A percentile compares a stretch with the other conserved stretches of the same genome.
phyloP scores from a whole-genome alignment of 2,888 invertebrate species.

The Boloria euphrosyne region DNA sequence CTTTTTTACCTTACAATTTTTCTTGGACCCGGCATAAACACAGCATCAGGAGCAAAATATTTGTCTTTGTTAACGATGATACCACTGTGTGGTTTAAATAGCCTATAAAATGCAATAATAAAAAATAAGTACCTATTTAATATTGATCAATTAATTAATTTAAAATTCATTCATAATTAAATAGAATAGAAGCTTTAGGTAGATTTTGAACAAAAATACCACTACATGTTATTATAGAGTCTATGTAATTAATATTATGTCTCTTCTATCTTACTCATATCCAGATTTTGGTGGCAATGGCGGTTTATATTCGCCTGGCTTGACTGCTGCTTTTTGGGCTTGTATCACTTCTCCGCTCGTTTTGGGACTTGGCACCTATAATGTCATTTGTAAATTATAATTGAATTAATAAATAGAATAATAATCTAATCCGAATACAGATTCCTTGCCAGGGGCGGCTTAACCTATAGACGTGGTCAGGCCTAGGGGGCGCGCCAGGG shows the following conservation, averaged over 20 bases:
- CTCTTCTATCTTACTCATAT: conserved; percentile 54
- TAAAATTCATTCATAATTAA: neutral
- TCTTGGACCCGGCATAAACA: conserved; percentile 56
- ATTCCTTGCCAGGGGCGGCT: too few relatives aligned
- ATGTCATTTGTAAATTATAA: neutral
- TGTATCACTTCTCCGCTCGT: conserved; percentile 65
- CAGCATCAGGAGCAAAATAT: conserved; percentile 61
- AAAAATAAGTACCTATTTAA: neutral
- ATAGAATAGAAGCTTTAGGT: neutral
- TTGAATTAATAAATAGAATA: too few relatives aligned
- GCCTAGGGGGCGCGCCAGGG: too few relatives aligned
- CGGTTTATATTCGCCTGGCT: conserved; percentile 55
- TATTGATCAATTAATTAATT: neutral
- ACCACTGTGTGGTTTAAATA: conserved; percentile 71
- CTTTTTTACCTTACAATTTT: conserved; percentile 45
- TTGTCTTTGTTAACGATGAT: conserved; percentile 64
- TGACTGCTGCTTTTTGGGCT: conserved; percentile 59
- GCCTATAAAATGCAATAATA: conserved; percentile 51
- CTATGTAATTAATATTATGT: neutral
- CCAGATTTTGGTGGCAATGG: conserved; percentile 68
- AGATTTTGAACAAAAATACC: neutral
- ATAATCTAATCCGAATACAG: too few relatives aligned
- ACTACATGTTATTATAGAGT: neutral
- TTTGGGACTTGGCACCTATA: conserved; percentile 68
- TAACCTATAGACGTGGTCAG: too few relatives aligned